Evolutionary conservation across 1,140 invertebrate genomes (phyloP).

Genomic region (Pachyrhynchus sulphureomaculatus): DNA sequence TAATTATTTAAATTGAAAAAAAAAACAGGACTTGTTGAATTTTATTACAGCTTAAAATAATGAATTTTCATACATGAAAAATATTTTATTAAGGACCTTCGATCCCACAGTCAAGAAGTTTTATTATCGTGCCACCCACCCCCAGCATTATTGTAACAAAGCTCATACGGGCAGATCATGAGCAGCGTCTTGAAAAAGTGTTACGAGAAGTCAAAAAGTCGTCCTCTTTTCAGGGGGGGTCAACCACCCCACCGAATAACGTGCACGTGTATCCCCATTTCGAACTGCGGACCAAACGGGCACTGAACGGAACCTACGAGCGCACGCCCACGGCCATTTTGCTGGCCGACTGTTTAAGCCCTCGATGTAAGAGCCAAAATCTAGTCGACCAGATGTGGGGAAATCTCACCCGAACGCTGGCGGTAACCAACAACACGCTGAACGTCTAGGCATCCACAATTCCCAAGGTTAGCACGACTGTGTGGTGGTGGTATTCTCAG

Average conservation of each 20-base stretch:
- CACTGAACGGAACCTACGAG: conserved; percentile 18
- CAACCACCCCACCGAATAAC: conserved; percentile 48
- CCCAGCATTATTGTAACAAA: too few species aligned
- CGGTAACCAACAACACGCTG: conserved; percentile 30
- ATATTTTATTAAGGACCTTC: too few species aligned
- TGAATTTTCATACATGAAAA: too few species aligned
- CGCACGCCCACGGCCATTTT: conserved; percentile 41
- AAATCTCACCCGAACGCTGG: conserved; percentile 23
- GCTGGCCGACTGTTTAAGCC: conserved; percentile 48
- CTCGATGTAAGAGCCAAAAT: conserved; percentile 46
- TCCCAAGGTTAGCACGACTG: conserved; percentile 49
- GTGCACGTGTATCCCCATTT: conserved; percentile 52
- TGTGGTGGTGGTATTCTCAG: conserved; percentile 50
- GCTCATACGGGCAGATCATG: conserved; percentile 27
- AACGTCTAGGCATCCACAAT: conserved; percentile 48
- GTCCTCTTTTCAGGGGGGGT: conserved; percentile 51
- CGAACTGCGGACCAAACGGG: conserved; percentile 30
- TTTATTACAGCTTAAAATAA: too few species aligned
- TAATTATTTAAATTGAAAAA: too few species aligned
- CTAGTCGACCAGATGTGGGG: conserved; percentile 40
- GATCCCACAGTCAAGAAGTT: too few species aligned
- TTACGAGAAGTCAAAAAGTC: conserved; percentile 51
- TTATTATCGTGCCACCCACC: too few species aligned
- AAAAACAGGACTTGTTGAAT: too few species aligned
- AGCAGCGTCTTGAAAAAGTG: conserved; percentile 41